Conservation (phyloP, 2,888 invertebrate species). For the Epinotia bilunana region DNA sequence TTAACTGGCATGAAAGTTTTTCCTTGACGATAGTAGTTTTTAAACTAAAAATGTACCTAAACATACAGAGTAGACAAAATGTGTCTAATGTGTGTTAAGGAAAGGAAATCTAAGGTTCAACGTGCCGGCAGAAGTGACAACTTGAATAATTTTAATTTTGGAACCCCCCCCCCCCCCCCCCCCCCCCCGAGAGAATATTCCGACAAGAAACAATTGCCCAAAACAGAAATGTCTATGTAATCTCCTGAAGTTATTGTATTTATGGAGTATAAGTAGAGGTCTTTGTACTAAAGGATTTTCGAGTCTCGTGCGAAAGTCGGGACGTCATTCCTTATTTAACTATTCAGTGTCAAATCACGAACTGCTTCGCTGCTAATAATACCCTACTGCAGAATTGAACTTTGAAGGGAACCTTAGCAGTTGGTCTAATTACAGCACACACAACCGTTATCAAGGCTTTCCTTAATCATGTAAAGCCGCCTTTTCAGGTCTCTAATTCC, state of each 20-base stretch:
- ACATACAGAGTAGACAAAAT: too few species aligned
- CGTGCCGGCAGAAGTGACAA: too few species aligned
- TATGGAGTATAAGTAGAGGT: too few species aligned
- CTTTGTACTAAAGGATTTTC: neutral
- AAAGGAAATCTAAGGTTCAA: too few species aligned
- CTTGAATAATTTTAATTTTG: too few species aligned
- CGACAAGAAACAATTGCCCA: neutral
- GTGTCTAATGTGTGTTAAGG: too few species aligned
- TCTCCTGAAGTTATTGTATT: neutral
- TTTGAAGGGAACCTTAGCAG: constrained; percentile 11
- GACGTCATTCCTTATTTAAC: neutral
- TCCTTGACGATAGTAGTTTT: too few species aligned
- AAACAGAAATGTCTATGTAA: neutral
- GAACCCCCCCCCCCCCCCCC: too few species aligned
- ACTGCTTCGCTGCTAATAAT: neutral
- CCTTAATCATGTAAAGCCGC: neutral
- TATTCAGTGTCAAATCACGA: neutral
- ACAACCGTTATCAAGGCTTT: constrained; percentile 1
- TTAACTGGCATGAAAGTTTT: too few species aligned
- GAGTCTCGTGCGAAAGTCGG: neutral
- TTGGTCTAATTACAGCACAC: constrained; percentile 12
- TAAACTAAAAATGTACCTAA: too few species aligned
- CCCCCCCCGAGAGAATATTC: too few species aligned
- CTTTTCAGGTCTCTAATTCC: constrained; percentile 1
- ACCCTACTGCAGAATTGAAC: neutral